Percentiles rank a stretch among this genome's conserved stretches.
phyloP scores from a whole-genome alignment of 1,140 invertebrate genomes.

The Drosophila subpulchrella region DNA sequence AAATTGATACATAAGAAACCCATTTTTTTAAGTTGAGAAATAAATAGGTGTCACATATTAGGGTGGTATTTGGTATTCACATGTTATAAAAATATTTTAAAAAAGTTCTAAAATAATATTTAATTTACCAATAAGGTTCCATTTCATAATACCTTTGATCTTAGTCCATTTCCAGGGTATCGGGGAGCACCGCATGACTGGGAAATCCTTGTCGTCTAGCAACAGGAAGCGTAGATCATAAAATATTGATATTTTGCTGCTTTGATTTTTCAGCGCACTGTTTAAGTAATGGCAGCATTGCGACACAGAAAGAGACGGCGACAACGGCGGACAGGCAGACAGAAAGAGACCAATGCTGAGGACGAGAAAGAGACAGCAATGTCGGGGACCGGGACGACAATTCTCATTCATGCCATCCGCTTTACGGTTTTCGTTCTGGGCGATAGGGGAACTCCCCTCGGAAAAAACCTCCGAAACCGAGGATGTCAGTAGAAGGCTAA shows the following conservation, averaged over 20 bases:
- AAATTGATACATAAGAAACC: too few relatives aligned
- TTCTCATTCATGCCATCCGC: conserved; percentile 62
- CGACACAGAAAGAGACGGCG: conserved; percentile 21
- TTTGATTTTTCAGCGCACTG: conserved; percentile 76
- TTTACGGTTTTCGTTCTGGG: conserved; percentile 47
- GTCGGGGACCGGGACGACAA: conserved; percentile 54
- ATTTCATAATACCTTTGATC: conserved; percentile 6
- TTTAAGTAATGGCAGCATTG: conserved; percentile 73
- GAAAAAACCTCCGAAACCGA: conserved; percentile 35
- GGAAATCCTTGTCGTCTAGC: conserved; percentile 54
- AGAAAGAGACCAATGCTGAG: conserved; percentile 18
- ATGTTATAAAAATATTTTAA: too few relatives aligned
- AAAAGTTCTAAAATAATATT: background rate
- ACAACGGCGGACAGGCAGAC: conserved; percentile 26
- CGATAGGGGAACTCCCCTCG: conserved; percentile 10
- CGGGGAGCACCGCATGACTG: conserved; percentile 32
- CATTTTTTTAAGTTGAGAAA: too few relatives aligned
- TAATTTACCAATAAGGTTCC: background rate
- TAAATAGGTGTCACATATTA: too few relatives aligned
- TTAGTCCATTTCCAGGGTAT: background rate
- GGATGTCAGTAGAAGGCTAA: conserved; percentile 52
- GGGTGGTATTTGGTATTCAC: too few relatives aligned
- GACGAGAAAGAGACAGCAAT: conserved; percentile 30
- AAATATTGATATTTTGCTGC: conserved; percentile 82
- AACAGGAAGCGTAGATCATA: conserved; percentile 78